Conservation (phyloP, 1,140 invertebrate genomes). For the Luehdorfia chinensis region DNA sequence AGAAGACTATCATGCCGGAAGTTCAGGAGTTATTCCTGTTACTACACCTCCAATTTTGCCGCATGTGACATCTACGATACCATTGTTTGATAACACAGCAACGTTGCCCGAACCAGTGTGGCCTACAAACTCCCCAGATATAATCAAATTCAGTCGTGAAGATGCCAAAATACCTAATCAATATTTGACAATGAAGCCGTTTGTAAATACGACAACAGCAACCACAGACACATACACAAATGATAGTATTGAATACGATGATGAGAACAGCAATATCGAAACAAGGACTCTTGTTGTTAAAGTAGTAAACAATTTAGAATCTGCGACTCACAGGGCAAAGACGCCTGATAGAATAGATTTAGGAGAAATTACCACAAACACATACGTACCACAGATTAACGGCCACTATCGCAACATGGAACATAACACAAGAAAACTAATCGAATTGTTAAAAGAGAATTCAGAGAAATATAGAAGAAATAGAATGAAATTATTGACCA, state of each 20-base stretch:
- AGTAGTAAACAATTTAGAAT: constrained; percentile 40
- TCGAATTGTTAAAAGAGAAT: constrained; percentile 38
- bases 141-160: constrained; percentile 59
- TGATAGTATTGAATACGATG: constrained; percentile 10
- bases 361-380: constrained; percentile 20
- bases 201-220: constrained; percentile 13
- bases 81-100: constrained; percentile 31
- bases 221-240: constrained; percentile 17
- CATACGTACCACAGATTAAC: constrained; percentile 59
- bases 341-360: not conserved
- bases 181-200: constrained; percentile 35
- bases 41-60: constrained; percentile 25
- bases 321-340: constrained; percentile 17
- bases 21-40: constrained; percentile 58
- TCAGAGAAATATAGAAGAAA: constrained; percentile 51
- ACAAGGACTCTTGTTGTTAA: constrained; percentile 40
- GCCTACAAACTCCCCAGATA: constrained; percentile 42
- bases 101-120: constrained; percentile 19
- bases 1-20: constrained; percentile 60
- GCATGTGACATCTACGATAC: constrained; percentile 30
- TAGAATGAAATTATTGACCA: constrained; percentile 35
- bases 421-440: constrained; percentile 37
- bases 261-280: constrained; percentile 22
- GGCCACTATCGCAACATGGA: constrained; percentile 56
- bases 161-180: constrained; percentile 61